phyloP scores from a whole-genome alignment of 2,113 vertebrate genomes.

The Zeus faber region DNA sequence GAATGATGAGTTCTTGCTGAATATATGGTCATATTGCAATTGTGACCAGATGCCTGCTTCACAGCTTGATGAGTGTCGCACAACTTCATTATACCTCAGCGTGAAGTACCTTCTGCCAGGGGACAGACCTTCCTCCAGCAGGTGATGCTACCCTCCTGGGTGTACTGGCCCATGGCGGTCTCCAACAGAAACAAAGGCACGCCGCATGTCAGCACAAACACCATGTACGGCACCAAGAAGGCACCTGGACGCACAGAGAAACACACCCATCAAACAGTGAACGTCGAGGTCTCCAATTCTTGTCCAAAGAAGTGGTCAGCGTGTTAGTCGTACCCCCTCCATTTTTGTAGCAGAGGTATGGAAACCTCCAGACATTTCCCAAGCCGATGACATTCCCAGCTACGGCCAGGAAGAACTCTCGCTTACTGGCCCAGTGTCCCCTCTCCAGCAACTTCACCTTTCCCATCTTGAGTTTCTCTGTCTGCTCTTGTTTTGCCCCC shows the following conservation, averaged over 20 bases:
- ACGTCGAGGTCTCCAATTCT: too few species aligned
- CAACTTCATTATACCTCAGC: background rate
- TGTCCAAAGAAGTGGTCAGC: too few species aligned
- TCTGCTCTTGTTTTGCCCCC: background rate
- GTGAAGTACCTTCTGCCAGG: conserved; percentile 70
- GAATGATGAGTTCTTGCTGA: too few species aligned
- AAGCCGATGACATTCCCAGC: conserved; percentile 71
- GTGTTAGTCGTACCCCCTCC: conserved; percentile 75
- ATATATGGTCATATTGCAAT: too few species aligned
- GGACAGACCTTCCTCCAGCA: conserved; percentile 74
- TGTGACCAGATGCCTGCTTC: too few species aligned
- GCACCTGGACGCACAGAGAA: conserved; percentile 52
- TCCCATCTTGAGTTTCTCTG: background rate
- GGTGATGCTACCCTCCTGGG: conserved; percentile 69
- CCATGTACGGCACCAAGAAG: conserved; percentile 74
- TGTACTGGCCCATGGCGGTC: conserved; percentile 68
- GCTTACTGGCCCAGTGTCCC: conserved; percentile 71
- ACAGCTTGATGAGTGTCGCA: background rate
- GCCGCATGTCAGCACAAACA: conserved; percentile 69
- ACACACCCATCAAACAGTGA: background rate
- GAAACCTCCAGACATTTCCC: conserved; percentile 78
- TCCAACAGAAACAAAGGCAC: conserved; percentile 75
- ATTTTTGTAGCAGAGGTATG: conserved; percentile 77
- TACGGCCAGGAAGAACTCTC: conserved; percentile 71
- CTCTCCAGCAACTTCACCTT: conserved; percentile 46